Base-by-base conservation (phyloP, 2,888 invertebrate genomes). In the Iphiclides podalirius region DNA sequence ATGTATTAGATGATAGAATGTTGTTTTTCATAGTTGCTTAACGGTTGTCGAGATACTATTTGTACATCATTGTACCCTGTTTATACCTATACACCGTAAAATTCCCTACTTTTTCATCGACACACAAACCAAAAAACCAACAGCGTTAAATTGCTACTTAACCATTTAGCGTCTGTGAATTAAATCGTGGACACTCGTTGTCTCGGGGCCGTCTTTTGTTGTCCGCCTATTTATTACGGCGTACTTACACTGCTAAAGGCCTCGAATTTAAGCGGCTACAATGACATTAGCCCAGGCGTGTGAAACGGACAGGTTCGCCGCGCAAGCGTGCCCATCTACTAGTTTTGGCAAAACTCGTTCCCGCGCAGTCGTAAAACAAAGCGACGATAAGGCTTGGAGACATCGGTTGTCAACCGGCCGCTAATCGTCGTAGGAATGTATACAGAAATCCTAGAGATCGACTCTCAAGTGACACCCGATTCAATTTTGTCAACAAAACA, bases 301-400 rank as follows among this genome's bases (percentile, higher is more conserved):
- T 36, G 45, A 41, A 36, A 39, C 23, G 39, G 53, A 59, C 54
- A 48, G 50, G 54, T 55, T 48, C 34, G 23, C 14, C 35, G 35
- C 26, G 36, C 46, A 44, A 49, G 33, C 46, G 50, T 8, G 42
- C 47, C 34, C 20, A 12, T 31, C 55, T 58, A 63, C 57, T 55
- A 55, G 66, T 67, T 68, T 61, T 58, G 63, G 60, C 63, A 60
- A 70, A 70, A 66, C 63, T 41, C 54, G 63, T 60, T 61, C 55
- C 49, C 52, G 48, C 52, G 46, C 47, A 53, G 52, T 41, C 48
- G 26, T 54, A 52, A 54, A 55, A 50, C 47, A 40, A 42, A n/a
- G 28, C 9, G 12, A n/a, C 45, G 38, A 49, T 43, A 39, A 49
- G 28, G 40, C 2, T 4, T 14, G 4, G 14, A 28, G 4, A 2